Percentiles rank a stretch among this genome's conserved stretches.
phyloP scores from a whole-genome alignment of 2,113 vertebrate genomes.

The Hyperopisus bebe region DNA sequence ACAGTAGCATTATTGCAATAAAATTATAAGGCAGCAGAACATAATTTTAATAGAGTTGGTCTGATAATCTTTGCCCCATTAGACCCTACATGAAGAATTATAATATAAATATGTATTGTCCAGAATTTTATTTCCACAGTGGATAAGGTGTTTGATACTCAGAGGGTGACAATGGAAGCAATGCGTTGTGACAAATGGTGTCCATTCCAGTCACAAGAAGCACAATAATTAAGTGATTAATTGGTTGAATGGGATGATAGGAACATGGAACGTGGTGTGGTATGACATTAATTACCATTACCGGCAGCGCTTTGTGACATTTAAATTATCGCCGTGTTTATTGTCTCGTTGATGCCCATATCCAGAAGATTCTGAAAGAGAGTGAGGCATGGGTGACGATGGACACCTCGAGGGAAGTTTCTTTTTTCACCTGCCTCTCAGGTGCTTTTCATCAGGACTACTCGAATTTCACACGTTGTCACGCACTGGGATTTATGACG shows the following conservation, averaged over 20 bases:
- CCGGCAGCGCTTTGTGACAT: not conserved
- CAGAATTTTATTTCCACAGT: not conserved
- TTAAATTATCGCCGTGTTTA: not conserved
- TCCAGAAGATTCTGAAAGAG: not conserved
- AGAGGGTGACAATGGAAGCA: not conserved
- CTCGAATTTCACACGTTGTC: not conserved
- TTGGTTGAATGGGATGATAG: constrained; percentile 2
- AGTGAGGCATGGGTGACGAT: not conserved
- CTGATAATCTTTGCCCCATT: not conserved
- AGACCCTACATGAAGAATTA: not conserved
- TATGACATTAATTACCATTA: constrained; percentile 17
- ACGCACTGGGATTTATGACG: not conserved
- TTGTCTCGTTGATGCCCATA: not conserved
- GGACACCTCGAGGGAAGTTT: not conserved
- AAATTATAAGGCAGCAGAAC: not conserved
- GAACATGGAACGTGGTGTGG: not conserved
- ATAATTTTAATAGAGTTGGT: not conserved
- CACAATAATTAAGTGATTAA: constrained; percentile 1
- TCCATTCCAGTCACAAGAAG: constrained; percentile 4
- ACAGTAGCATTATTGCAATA: not conserved
- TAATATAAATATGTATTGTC: not conserved
- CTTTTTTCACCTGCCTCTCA: not conserved
- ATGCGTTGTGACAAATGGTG: constrained; percentile 2
- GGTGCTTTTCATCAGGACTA: not conserved
- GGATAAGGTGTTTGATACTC: not conserved